Conservation (phyloP, 2,888 invertebrate species). For the Lasioglossum morio region DNA sequence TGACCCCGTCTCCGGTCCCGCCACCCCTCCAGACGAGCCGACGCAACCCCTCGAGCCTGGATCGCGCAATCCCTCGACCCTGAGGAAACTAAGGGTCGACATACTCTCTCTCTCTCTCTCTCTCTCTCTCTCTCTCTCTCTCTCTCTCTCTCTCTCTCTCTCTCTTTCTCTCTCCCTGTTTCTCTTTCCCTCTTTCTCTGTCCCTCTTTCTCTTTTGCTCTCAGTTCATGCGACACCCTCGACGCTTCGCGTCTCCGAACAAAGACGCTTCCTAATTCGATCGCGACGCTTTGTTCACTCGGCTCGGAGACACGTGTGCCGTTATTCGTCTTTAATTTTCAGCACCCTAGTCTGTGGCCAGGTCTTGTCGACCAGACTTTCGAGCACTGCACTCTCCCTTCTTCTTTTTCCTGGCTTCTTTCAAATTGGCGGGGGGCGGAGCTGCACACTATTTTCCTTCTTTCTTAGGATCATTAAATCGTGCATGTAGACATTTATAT, state of each 20-base stretch:
- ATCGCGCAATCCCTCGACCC: constrained; percentile 62
- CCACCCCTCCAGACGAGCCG: constrained; percentile 51
- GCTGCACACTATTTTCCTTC: background rate
- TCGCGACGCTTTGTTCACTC: constrained; percentile 70
- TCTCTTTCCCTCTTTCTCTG: background rate
- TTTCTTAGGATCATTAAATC: background rate
- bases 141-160: constrained; percentile 3
- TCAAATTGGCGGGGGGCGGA: background rate
- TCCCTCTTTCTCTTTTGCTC: background rate
- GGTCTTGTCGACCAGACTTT: constrained; percentile 14
- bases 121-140: background rate
- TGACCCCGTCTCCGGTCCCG: constrained; percentile 29
- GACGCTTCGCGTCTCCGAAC: constrained; percentile 63
- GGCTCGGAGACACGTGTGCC: constrained; percentile 48
- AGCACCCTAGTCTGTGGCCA: constrained; percentile 27
- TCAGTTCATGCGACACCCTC: constrained; percentile 42
- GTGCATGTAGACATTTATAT: no score
- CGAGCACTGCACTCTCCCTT: constrained; percentile 5
- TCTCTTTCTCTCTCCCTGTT: no score
- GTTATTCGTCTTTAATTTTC: constrained; percentile 64
- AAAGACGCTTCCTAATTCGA: constrained; percentile 76
- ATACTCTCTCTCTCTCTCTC: background rate
- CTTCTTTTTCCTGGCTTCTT: background rate
- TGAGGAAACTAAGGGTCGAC: constrained; percentile 63
- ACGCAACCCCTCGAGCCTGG: constrained; percentile 42